Evolutionary conservation across 2,113 vertebrate genomes (phyloP).

Genomic region (Campylomormyrus tamandua): DNA sequence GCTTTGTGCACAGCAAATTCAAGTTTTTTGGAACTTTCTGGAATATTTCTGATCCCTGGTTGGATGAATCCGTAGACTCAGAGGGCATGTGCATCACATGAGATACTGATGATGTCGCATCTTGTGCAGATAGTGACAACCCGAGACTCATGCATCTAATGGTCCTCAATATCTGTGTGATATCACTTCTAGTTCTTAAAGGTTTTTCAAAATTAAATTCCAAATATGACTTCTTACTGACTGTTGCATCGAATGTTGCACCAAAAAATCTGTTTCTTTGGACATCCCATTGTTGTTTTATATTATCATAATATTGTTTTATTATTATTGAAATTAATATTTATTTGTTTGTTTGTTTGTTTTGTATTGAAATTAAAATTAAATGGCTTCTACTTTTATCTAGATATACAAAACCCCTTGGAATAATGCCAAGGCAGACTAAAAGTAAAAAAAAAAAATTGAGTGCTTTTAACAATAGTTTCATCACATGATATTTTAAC

Average conservation of each 20-base stretch:
- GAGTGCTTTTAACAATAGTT: neutral
- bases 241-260: neutral
- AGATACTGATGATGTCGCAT: neutral
- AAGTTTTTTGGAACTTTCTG: no score
- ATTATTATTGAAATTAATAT: neutral
- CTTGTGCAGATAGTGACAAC: neutral
- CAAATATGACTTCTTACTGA: neutral
- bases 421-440: neutral
- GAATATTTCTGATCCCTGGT: no score
- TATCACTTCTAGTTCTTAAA: neutral
- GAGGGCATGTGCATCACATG: neutral
- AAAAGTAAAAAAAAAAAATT: neutral
- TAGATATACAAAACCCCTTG: neutral
- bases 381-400: neutral
- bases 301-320: neutral
- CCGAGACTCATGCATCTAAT: neutral
- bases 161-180: neutral
- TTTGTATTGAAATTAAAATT: neutral
- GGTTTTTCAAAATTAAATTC: neutral
- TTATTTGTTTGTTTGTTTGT: neutral
- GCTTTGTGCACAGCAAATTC: no score
- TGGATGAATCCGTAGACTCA: neutral
- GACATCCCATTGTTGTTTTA: no score
- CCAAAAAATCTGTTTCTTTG: neutral
- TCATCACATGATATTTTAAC: neutral